These are phyloP conservation scores for Amitus sp. DNA, from an alignment of 2,888 invertebrate species.

Conservation along the genomic window DNA sequence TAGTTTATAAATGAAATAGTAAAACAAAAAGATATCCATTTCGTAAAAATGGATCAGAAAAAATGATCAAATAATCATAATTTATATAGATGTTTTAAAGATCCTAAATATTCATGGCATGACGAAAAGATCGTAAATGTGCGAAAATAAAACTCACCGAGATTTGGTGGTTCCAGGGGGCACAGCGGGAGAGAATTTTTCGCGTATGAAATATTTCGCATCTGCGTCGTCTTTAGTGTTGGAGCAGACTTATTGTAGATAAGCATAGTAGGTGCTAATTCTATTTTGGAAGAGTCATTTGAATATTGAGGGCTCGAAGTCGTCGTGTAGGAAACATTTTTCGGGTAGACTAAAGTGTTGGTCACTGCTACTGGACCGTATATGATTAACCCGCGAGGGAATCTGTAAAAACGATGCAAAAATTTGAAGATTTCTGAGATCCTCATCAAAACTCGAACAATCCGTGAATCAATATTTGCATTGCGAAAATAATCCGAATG, in stretches of 20 bases:
- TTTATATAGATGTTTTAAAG: too few species aligned
- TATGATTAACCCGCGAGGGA: conserved; percentile 58
- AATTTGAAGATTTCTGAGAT: too few species aligned
- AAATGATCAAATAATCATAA: too few species aligned
- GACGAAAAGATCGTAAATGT: not conserved
- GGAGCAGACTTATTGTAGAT: conserved; percentile 30
- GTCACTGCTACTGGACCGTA: conserved; percentile 55
- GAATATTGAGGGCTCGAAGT: conserved; percentile 37
- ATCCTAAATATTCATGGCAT: too few species aligned
- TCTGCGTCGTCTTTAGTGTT: conserved; percentile 25
- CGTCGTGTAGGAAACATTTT: conserved; percentile 46
- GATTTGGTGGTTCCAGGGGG: conserved; percentile 72
- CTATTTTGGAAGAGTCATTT: conserved; percentile 46
- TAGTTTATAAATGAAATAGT: too few species aligned
- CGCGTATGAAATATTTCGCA: conserved; percentile 35
- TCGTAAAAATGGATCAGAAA: too few species aligned
- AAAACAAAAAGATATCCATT: too few species aligned
- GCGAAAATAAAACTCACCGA: conserved; percentile 67
- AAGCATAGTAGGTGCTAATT: conserved; percentile 41
- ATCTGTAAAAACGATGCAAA: conserved; percentile 53
- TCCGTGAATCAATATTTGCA: too few species aligned
- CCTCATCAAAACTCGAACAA: too few species aligned
- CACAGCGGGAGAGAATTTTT: conserved; percentile 66
- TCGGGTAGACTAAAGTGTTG: conserved; percentile 41
- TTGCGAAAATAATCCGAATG: too few species aligned